Evolutionary conservation across 1,140 invertebrate genomes (phyloP), one percentile per base, ranked within the genome.

Genomic region (Hylaeus volcanicus): DNA sequence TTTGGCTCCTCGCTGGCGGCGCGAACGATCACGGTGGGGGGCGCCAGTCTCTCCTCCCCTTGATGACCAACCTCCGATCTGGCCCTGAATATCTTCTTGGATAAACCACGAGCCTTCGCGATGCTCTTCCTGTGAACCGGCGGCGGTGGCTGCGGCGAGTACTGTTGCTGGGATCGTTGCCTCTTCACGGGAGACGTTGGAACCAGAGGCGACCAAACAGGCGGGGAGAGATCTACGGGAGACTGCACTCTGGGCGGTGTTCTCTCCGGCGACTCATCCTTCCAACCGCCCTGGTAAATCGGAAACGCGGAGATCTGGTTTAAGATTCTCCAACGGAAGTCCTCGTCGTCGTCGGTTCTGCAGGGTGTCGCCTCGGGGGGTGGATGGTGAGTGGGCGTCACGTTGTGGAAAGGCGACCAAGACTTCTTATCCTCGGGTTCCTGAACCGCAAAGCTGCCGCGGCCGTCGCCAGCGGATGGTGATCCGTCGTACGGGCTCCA

Each of bases 241-340:
- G 88, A 79, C 9, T 73, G 74, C 0, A 83, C 3, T 6, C 81
- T 89, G 2, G 86, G 88, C 3, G 91, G 89, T 14, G 88, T 89
- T n/a, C 76, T 89, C 11, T 91, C 89, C 8, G 93, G 92, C 5
- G 93, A 90, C 15, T 92, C 90, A 48, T 93, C 92, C 66, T 88
- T 93, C 93, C 92, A 93, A 3, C 88, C 93, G n/a, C 93, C 93
- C 61, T 93, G 92, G 45, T 93, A 93, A 1, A 93, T 74, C 0
- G 93, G 93, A 12, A 93, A 93, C 9, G 92, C 92, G 5, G 91
- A 89, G 4, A 93, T 88, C 73, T 90, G 89, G 56, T 92, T 93
- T 11, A 93, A 84, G 4, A 93, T 90, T 12, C 90, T 85, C 92
- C 89, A 90, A 0, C 92, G 90, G 26, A 85, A 85, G 5, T 87